phyloP scores from a whole-genome alignment of 2,888 invertebrate species.

The Hyalella azteca region DNA sequence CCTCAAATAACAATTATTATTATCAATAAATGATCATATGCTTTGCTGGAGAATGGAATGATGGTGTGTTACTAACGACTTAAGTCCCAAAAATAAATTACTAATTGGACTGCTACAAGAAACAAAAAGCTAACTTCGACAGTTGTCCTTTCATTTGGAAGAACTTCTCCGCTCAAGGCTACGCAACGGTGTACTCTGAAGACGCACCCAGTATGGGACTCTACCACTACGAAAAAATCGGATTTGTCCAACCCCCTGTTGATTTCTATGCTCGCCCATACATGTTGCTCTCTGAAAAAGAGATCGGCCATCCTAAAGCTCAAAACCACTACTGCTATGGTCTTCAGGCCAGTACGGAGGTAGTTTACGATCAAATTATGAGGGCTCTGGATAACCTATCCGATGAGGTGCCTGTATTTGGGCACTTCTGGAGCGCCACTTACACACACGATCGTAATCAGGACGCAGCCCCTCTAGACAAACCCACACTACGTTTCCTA shows the following conservation, averaged over 20 bases:
- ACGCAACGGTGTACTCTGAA: conserved; percentile 80
- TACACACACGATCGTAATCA: conserved; percentile 5
- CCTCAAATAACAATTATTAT: conserved; percentile 85
- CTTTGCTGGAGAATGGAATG: too few species aligned
- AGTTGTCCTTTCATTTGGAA: conserved; percentile 86
- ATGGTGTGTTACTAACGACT: too few species aligned
- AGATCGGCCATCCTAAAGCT: conserved; percentile 70
- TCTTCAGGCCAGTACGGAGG: background rate
- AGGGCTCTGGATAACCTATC: background rate
- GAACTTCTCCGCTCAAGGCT: conserved; percentile 74
- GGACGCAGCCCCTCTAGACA: background rate
- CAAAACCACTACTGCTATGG: background rate
- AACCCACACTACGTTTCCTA: background rate
- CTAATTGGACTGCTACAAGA: conserved; percentile 70
- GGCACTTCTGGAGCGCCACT: background rate
- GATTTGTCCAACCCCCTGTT: conserved; percentile 80
- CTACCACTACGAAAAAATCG: conserved; percentile 79
- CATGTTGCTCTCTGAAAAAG: conserved; percentile 71
- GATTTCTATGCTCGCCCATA: conserved; percentile 84
- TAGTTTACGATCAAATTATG: background rate
- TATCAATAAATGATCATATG: conserved; percentile 73
- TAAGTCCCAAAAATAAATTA: too few species aligned
- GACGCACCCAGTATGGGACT: conserved; percentile 79
- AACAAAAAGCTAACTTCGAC: conserved; percentile 72
- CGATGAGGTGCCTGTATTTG: background rate